phyloP scores from a whole-genome alignment of 1,140 invertebrate species.

The Drosophila fuyamai region DNA sequence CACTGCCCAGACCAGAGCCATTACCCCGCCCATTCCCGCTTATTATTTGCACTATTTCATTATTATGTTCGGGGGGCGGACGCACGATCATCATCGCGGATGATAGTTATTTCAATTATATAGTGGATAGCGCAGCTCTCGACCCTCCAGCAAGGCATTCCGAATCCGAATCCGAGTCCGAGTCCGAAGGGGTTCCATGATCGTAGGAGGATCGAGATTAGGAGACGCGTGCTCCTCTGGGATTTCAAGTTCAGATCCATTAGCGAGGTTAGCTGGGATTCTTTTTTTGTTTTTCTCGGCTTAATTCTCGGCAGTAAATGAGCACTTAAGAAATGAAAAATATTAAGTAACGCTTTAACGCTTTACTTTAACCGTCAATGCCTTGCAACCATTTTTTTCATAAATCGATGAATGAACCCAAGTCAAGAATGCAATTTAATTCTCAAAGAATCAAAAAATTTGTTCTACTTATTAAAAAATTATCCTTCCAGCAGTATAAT shows the following conservation, averaged over 20 bases:
- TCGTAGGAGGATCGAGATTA: slow-evolving; percentile 13
- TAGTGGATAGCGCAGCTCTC: slow-evolving; percentile 24
- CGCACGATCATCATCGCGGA: slow-evolving; percentile 20
- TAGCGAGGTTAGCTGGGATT: neutral
- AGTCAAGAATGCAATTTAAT: too few species aligned
- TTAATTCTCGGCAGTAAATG: too few species aligned
- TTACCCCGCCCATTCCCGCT: slow-evolving; percentile 19
- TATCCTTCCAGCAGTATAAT: neutral
- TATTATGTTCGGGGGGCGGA: slow-evolving; percentile 47
- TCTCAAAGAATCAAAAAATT: too few species aligned
- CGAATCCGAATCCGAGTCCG: neutral
- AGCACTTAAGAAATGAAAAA: too few species aligned
- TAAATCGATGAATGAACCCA: too few species aligned
- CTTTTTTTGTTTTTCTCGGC: too few species aligned
- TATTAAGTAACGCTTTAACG: too few species aligned
- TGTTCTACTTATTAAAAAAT: too few species aligned
- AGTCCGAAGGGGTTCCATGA: slow-evolving; percentile 24
- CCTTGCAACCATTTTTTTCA: too few species aligned
- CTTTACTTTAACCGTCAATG: too few species aligned
- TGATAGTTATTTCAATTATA: slow-evolving; percentile 56
- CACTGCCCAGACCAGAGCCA: slow-evolving; percentile 26
- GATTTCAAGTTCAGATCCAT: slow-evolving; percentile 33
- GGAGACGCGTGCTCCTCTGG: slow-evolving; percentile 21
- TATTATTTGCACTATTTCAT: slow-evolving; percentile 65
- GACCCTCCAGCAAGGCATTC: slow-evolving; percentile 35